These are phyloP conservation scores for Hypolimnas misippus DNA, from an alignment of 2,888 invertebrate genomes.

Conservation along the genomic window DNA sequence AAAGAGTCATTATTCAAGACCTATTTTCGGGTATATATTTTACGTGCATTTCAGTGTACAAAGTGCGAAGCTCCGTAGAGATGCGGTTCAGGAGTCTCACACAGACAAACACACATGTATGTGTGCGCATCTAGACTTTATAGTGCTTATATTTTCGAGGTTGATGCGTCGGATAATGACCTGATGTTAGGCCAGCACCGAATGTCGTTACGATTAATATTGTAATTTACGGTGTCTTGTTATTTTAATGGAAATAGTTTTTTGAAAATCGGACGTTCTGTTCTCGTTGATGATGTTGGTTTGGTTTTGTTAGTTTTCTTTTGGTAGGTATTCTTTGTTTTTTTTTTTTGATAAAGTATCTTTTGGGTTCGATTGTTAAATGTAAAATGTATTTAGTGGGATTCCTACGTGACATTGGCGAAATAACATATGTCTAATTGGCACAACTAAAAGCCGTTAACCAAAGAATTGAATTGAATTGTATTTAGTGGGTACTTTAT, in stretches of 20 bases:
- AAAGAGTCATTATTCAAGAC: neutral
- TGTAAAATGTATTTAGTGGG: no score
- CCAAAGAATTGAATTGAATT: no score
- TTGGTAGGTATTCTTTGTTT: no score
- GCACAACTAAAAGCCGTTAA: no score
- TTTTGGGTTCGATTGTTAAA: no score
- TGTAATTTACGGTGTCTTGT: neutral
- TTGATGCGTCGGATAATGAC: constrained; percentile 15
- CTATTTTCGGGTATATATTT: constrained; percentile 14
- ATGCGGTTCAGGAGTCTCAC: constrained; percentile 56
- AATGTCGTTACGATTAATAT: neutral
- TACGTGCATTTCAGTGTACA: constrained; percentile 44
- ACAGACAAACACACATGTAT: constrained; percentile 22
- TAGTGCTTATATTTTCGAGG: constrained; percentile 15
- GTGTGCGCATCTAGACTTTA: constrained; percentile 8
- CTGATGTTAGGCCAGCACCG: constrained; percentile 11
- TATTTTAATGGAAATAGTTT: neutral
- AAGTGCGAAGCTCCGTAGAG: constrained; percentile 57
- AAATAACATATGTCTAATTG: no score
- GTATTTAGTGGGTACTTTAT: no score
- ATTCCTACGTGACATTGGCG: no score
- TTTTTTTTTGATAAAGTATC: no score
- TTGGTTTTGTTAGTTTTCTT: neutral
- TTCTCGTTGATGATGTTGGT: neutral
- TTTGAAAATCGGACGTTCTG: no score